A percentile compares a stretch with the other conserved stretches of the same genome.
These are phyloP conservation scores for Cerastis rubricosa DNA, from an alignment of 2,888 invertebrate genomes.

Conservation along the genomic window DNA sequence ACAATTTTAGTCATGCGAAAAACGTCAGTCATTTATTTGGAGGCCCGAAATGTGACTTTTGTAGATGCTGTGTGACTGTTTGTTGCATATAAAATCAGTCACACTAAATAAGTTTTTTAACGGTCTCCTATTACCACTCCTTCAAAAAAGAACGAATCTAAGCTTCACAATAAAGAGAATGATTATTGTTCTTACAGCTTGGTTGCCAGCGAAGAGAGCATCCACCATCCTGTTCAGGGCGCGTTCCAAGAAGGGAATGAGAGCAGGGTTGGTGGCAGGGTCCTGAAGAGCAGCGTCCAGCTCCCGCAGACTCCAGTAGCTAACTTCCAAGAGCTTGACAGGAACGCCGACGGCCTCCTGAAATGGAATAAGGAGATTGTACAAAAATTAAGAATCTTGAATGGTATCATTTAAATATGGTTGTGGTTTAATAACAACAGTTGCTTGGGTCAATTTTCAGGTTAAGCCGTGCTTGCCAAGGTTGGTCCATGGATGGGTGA, in stretches of 20 bases:
- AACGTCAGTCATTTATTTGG: too few species aligned
- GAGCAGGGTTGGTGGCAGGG: slow-evolving; percentile 62
- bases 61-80: too few species aligned
- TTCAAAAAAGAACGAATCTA: not conserved
- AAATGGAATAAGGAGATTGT: not conserved
- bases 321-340: slow-evolving; percentile 67
- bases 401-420: not conserved
- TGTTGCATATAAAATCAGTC: too few species aligned
- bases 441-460: too few species aligned
- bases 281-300: slow-evolving; percentile 55
- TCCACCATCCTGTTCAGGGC: slow-evolving; percentile 68
- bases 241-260: slow-evolving; percentile 64
- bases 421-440: too few species aligned
- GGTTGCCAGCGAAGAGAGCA: slow-evolving; percentile 57
- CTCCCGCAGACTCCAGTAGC: slow-evolving; percentile 68
- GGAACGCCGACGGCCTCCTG: slow-evolving; percentile 70
- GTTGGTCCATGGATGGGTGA: too few species aligned
- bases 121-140: not conserved
- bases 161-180: not conserved
- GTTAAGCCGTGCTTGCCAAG: too few species aligned
- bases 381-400: not conserved
- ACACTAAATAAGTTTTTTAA: too few species aligned
- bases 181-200: slow-evolving; percentile 51
- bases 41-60: too few species aligned
- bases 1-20: too few species aligned